Base-by-base conservation (phyloP, 1,140 invertebrate genomes). In the Apis mellifera region DNA sequence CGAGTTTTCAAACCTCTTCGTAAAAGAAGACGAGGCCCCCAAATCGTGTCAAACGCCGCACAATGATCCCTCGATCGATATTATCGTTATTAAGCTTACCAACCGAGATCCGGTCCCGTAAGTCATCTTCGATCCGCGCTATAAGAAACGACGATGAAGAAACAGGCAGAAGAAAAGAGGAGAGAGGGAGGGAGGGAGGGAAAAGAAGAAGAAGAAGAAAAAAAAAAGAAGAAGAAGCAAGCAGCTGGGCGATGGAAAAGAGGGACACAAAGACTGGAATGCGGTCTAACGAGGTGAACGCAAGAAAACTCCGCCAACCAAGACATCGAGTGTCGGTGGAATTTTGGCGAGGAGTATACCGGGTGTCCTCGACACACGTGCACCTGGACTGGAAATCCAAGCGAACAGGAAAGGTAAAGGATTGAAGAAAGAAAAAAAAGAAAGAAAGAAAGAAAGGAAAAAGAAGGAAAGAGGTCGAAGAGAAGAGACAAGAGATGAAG, bases 191-290 rank as follows among this genome's bases (percentile, higher is more conserved):
- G 12, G 57, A 73, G 19, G 26, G 17, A 26, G 48, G 12, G 32
- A 7, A 55, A 12, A 26, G 17, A 62, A 50, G 48, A 73, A 15
- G 2, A 42, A 3, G 11, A 54, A n/a, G n/a, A 23, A 26, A 15
- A 5, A 42, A 55, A 12, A 26, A n/a, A 68, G 32, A 52, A 73
- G 78, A 86, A 85, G 90, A 86, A 74, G 84, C 83, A 86, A 79
- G 54, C 80, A 75, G 71, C 74, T 80, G 86, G 71, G 23, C 62
- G 66, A 65, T 60, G 77, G 74, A 78, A 78, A 86, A 84, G 75
- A 89, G 86, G 84, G 85, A 80, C 72, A 90, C 85, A 90, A 90
- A 91, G 89, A 88, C 86, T 80, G 86, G 90, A 91, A 91, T 91
- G 90, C 59, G 81, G 90, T 90, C 83, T 80, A 82, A 89, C 88